Base-by-base conservation (phyloP, 2,888 invertebrate species). In the Aromia moschata region DNA sequence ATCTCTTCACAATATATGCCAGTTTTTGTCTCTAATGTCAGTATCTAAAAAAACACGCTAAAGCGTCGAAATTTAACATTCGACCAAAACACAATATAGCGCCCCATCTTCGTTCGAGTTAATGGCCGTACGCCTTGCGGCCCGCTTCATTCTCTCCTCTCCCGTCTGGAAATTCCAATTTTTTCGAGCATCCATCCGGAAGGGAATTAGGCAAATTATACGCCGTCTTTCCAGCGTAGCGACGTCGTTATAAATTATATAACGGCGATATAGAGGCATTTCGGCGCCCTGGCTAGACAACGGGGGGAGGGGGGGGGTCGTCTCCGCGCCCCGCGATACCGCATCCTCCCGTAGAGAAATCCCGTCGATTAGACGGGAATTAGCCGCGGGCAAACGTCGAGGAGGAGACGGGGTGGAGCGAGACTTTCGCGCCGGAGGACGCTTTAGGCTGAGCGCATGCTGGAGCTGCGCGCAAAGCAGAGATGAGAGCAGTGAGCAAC, bases 311-410 rank as follows among this genome's bases (percentile, higher is more conserved):
- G n/a, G n/a, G n/a, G n/a, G n/a, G n/a, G n/a, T n/a, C n/a, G 15
- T 9, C 25, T 33, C 20, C n/a, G 30, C 33, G 36, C 36, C 36
- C 33, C 33, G 45, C 46, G 14, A n/a, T 36, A 33, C 46, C 46
- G 36, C 36, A 11, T 36, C 33, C 25, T 51, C 51, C 51, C 18
- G 41, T 25, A 25, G 20, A 14, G 41, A 20, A 51, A 51, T 51
- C 51, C 40, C 51, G 51, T 38, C 38, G 51, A 51, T 51, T 51
- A 51, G 25, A 51, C 51, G 17, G 51, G 51, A 51, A 51, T 51
- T 51, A 51, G 51, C 51, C 15, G 18, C 11, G 33, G 36, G 46
- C 43, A 43, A 43, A 43, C 43, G 14, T 43, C 43, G 20, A 17
- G 46, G 36, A 16, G 18, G n/a, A 11, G 36, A 16, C 11, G 4